Evolutionary conservation across 2,888 invertebrate genomes (phyloP), one percentile per base, ranked within the genome.

Genomic region (Anticlea derivata): DNA sequence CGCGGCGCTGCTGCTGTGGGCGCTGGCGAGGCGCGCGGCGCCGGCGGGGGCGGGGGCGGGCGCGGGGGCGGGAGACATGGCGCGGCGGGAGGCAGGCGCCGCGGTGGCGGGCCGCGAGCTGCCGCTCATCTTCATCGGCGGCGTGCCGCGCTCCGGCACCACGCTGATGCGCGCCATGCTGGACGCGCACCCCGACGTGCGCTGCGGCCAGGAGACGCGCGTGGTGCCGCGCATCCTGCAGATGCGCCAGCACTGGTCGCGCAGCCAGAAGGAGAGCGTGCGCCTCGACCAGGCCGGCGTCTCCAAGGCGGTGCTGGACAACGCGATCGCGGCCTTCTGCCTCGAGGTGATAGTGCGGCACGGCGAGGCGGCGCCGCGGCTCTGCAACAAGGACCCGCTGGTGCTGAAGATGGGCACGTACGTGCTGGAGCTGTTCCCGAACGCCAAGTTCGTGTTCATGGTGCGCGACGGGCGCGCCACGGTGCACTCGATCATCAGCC

Each of bases 331-430:
- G 26, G 96, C 99, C 34, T 99, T 99, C 90, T 98, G 98, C 74
- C 91, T 99, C 60, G 98, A 99, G 90, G 96, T 55, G 23, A n/a
- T 99, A 70, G 98, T 97, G 52, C 95, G 96, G 65, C 99, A 99
- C 88, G 99, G 99, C 31, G 97, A 98, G 73, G 96, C 97, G 20
- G 99, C 99, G 44, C 94, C 96, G 55, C 92, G 98, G 41, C 93
- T 99, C 58, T 99, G 99, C 92, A 99, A 99, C 92, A 99, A 99
- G 90, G 99, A 99, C 91, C 99, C 99, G 41, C 94, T 99, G 65
- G 98, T 98, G 50, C 93, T 99, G 65, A 99, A 99, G 91, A 98
- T 98, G 93, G 98, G 98, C 75, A 95, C 96, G 44, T 99, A 89
- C 63, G 95, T 99, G 69, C 94, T 96, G 59, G 96, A 97, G 78